Base-by-base conservation (phyloP, 2,113 vertebrate species). In the Elaphurus davidianus region DNA sequence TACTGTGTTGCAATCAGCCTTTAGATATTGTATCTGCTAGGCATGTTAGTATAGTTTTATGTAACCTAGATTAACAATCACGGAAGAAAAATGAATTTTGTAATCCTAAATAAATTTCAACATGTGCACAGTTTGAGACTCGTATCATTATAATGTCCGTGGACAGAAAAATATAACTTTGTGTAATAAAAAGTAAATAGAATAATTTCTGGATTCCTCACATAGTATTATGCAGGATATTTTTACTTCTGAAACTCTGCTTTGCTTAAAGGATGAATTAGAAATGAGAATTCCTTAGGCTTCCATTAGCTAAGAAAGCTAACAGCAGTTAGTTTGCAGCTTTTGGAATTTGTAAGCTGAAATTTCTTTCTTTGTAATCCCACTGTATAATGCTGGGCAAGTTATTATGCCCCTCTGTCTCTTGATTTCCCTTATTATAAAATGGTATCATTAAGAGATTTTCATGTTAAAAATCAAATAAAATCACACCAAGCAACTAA, bases 21-120 rank as follows among this genome's bases (percentile, higher is more conserved):
- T 97, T 76, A 91, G 43, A 90, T 92, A 60, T 33, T 94, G 92
- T 71, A 90, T 97, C 97, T 98, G 95, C 94, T 86, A 97, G 94
- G 60, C 96, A 96, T 3, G 0, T 87, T 93, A 93, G 19, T 57
- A 47, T 47, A 94, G 89, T 96, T 97, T 97, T 94, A 88, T 16
- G 0, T 92, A 91, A 86, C 74, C 27, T 28, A 88, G 40, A 94
- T 92, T 76, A 98, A 94, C 30, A 91, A 84, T 71, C 84, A 93
- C 59, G 92, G 98, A 91, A 96, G 45, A 76, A 86, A 95, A 94
- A 94, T 97, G 84, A 28, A 96, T 76, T 91, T 85, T 76, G 52
- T 27, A 91, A 57, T 93, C 55, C 33, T 36, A 91, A 67, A 64
- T 74, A 54, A 93, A 92, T 91, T 89, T 67, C 47, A 91, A 85